These are phyloP conservation scores for Parazoanthus swiftii DNA, from an alignment of 92 coral and sea anemone species.

Conservation along the genomic window DNA sequence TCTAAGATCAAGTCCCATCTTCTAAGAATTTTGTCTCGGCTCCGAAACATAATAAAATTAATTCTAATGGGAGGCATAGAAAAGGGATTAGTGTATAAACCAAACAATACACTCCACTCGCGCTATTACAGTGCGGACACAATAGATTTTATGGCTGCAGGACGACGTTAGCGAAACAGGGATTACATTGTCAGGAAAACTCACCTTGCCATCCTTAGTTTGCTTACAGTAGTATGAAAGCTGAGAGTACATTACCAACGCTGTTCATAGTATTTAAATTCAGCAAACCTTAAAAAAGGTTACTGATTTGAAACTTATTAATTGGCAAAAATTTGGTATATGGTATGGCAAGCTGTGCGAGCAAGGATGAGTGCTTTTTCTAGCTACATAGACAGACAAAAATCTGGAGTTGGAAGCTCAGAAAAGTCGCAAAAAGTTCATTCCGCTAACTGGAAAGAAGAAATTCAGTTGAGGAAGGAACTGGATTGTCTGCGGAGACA, in stretches of 20 bases:
- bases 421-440: constrained; percentile 98
- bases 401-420: constrained; percentile 88
- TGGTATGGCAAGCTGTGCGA: background rate
- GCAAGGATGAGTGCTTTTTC: constrained; percentile 65
- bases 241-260: background rate
- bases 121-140: background rate
- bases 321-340: background rate
- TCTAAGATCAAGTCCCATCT: background rate
- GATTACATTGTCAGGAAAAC: constrained; percentile 6
- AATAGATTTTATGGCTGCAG: background rate
- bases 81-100: constrained; percentile 12
- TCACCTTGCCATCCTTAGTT: background rate
- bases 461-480: constrained; percentile 84
- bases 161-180: background rate
- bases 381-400: constrained; percentile 87
- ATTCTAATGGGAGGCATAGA: background rate
- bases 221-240: background rate
- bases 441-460: constrained; percentile 99
- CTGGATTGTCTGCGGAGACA: constrained; percentile 78
- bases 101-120: constrained; percentile 1
- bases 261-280: background rate
- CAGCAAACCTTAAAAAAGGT: background rate
- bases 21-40: too few relatives aligned
- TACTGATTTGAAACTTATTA: background rate
- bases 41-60: background rate